Evolutionary conservation across 2,888 invertebrate genomes (phyloP), one percentile per base, ranked within the genome.

Genomic region (Campoplex nolae): DNA sequence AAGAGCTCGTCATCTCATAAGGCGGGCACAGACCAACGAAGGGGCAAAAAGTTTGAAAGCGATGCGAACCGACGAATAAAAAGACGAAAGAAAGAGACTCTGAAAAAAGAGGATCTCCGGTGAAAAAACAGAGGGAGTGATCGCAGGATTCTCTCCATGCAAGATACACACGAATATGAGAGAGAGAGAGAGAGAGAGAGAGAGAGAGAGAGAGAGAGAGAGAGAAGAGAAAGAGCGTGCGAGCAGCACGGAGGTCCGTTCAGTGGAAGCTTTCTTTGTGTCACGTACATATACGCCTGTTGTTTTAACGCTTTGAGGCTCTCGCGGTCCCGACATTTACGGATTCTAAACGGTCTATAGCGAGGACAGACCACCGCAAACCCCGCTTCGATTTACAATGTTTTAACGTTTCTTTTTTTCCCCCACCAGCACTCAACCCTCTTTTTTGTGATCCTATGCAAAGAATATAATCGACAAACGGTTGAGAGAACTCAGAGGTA

Each of bases 261-360:
- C 74, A 23, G 73, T 85, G 65, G 79, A 86, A 85, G 83, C 85
- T 87, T 88, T 87, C 89, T 89, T 89, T 85, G 88, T 90, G 89
- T 90, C 91, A 90, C 90, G 90, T 90, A 85, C 76, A 77, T 82
- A 70, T 48, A 88, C 88, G 87, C 80, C 90, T 91, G 91, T 91
- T 91, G 91, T 91, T 91, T 91, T 88, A 91, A 90, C 87, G 88
- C 88, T 83, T 84, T 83, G 86, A 85, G 88, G 79, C 75, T 35
- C 78, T 83, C 73, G 85, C 70, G 77, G 48, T 79, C 75, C 67
- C 81, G 79, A 79, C 62, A 77, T 62, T 84, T 74, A 62, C 79
- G 74, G 80, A 84, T 85, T 79, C 75, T 79, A 83, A 87, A 79
- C 82, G 71, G 74, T 42, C 82, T 56, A 58, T 23, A 54, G 32